A percentile compares a stretch with the other conserved stretches of the same genome.
Evolutionary conservation across 1,140 invertebrate genomes (phyloP).

Genomic region (Temnothorax longispinosus): DNA sequence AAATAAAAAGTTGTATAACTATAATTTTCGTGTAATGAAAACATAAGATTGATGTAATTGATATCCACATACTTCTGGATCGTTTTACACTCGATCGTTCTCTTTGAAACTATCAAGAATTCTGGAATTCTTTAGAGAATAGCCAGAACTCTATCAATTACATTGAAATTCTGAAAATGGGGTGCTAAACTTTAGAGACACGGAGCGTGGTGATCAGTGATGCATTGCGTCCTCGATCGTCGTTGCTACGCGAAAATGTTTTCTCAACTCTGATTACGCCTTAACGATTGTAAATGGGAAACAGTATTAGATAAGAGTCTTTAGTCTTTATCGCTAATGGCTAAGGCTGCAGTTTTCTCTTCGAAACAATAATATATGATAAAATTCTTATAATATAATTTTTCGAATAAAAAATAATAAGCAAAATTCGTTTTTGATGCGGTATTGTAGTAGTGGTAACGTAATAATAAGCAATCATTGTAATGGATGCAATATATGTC

Average conservation of each 20-base stretch:
- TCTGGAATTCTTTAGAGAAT: not conserved
- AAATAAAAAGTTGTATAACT: not conserved
- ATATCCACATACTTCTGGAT: not conserved
- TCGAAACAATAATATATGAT: not conserved
- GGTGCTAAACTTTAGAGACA: not conserved
- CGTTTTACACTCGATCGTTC: not conserved
- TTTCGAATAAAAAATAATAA: not conserved
- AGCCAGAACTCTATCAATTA: slow-evolving; percentile 7
- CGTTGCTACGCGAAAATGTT: slow-evolving; percentile 21
- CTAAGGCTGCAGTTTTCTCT: not conserved
- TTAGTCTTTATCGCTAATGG: slow-evolving; percentile 18
- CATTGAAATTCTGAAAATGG: not conserved
- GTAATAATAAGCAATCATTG: not conserved
- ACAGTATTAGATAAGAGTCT: not conserved
- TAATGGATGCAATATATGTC: not conserved
- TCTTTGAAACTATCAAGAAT: not conserved
- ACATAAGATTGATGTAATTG: not conserved
- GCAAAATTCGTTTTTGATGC: not conserved
- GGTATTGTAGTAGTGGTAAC: no score
- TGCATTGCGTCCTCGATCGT: slow-evolving; percentile 19
- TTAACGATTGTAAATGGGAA: slow-evolving; percentile 44
- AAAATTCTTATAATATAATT: not conserved
- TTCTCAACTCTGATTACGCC: slow-evolving; percentile 13
- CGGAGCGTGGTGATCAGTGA: not conserved
- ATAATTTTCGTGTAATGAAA: not conserved